These are phyloP conservation scores for Trochalopteron elliotii DNA, from an alignment of 2,113 vertebrate genomes.

Conservation along the genomic window DNA sequence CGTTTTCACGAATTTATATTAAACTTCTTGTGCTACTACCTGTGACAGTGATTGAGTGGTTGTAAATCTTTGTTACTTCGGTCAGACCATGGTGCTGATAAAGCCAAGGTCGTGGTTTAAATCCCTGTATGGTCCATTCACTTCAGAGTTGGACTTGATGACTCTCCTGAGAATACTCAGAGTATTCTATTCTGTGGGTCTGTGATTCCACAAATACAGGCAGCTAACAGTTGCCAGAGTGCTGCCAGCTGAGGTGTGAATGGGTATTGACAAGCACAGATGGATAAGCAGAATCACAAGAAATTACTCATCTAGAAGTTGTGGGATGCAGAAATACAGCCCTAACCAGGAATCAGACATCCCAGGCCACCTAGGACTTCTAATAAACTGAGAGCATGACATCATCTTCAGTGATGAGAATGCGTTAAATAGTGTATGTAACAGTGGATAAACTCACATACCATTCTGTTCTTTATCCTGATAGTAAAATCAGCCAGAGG, in stretches of 20 bases:
- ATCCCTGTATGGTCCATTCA: background rate
- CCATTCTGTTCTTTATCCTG: background rate
- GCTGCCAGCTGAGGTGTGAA: background rate
- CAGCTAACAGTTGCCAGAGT: background rate
- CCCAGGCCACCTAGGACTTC: background rate
- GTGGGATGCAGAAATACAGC: background rate
- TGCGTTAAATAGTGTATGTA: background rate
- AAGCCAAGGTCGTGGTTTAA: fast-evolving
- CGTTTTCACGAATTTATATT: background rate
- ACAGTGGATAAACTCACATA: background rate
- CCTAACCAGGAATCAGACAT: background rate
- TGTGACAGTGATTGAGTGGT: background rate
- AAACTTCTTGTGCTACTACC: background rate
- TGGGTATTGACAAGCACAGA: background rate
- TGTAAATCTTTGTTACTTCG: background rate
- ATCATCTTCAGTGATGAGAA: background rate
- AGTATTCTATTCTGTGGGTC: background rate
- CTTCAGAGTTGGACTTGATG: background rate
- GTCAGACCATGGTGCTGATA: background rate
- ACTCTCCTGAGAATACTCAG: background rate
- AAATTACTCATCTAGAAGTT: background rate
- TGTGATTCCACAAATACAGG: background rate
- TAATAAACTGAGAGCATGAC: background rate
- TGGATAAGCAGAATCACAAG: background rate
- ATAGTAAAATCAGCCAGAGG: background rate